Evolutionary conservation across 2,888 invertebrate genomes (phyloP).

Genomic region (Caenorhabditis sp.): DNA sequence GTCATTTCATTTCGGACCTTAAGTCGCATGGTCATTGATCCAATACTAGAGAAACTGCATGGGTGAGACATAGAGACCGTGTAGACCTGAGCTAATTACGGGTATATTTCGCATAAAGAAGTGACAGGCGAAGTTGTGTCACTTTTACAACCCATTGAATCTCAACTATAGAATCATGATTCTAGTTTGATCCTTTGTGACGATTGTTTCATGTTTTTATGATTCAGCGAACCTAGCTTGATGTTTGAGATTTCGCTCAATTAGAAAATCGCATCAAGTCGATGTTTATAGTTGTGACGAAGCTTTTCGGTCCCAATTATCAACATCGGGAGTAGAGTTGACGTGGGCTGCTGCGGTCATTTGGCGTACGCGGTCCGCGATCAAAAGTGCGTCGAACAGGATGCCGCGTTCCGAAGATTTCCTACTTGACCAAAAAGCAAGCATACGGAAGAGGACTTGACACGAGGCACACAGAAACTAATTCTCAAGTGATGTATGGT

Average conservation of each 20-base stretch:
- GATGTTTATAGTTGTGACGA: conserved; percentile 6
- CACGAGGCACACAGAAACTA: conserved; percentile 8
- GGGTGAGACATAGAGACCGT: background rate
- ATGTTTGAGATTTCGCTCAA: conserved; percentile 23
- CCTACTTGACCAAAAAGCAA: conserved; percentile 39
- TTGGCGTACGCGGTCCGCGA: conserved; percentile 26
- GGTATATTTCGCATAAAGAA: no score
- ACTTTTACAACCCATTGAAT: background rate
- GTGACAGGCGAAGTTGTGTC: conserved; percentile 19
- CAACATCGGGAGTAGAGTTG: conserved; percentile 13
- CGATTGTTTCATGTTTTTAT: background rate
- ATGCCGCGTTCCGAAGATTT: conserved; percentile 24
- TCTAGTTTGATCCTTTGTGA: conserved; percentile 12
- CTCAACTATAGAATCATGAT: background rate
- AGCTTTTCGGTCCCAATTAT: conserved; percentile 24
- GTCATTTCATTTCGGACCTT: conserved; percentile 19
- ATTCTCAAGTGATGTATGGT: conserved; percentile 37
- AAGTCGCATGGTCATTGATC: conserved; percentile 35
- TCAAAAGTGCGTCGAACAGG: conserved; percentile 51
- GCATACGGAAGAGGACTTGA: conserved; percentile 5
- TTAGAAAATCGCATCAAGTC: conserved; percentile 9
- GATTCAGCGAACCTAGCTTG: background rate
- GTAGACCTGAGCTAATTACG: conserved; percentile 26
- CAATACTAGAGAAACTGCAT: conserved; percentile 27
- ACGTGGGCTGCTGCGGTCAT: conserved; percentile 35